Evolutionary conservation across 2,888 invertebrate species (phyloP).

Genomic region (Pasiphila rectangulata): DNA sequence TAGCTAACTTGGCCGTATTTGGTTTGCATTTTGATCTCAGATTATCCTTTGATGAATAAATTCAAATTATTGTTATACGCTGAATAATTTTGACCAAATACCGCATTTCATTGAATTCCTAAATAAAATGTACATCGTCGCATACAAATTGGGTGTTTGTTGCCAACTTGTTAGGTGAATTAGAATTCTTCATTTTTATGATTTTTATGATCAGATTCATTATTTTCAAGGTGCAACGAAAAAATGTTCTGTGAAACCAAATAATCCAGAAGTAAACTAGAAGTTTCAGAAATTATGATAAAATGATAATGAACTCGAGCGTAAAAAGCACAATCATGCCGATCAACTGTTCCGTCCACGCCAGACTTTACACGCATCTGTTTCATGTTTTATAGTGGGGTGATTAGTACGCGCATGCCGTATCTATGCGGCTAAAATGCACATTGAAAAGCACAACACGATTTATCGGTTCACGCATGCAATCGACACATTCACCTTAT

Average conservation of each 20-base stretch:
- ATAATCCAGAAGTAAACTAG: no score
- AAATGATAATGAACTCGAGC: constrained; percentile 1
- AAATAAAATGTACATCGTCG: constrained; percentile 1
- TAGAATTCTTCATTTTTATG: no score
- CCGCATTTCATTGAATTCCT: background rate
- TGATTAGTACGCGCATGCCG: constrained; percentile 17
- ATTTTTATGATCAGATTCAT: no score
- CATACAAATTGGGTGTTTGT: background rate
- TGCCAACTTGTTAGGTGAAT: background rate
- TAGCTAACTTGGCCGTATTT: constrained; percentile 39
- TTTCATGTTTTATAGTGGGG: constrained; percentile 14
- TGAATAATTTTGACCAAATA: background rate
- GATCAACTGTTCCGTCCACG: constrained; percentile 5
- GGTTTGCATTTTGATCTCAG: constrained; percentile 25
- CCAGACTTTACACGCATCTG: constrained; percentile 16
- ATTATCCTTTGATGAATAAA: constrained; percentile 12
- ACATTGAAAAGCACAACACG: constrained; percentile 40
- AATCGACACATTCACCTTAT: constrained; percentile 70
- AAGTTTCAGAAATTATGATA: no score
- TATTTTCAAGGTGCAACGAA: no score
- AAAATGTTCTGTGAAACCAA: no score
- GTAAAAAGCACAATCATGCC: constrained; percentile 3
- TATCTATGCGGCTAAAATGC: constrained; percentile 25
- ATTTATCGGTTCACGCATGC: constrained; percentile 43
- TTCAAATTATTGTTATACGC: constrained; percentile 3